Percentiles rank a stretch among this genome's conserved stretches.
Evolutionary conservation across 2,797 vertebrate genomes (phyloP).

Genomic region (Acanthopagrus latus): DNA sequence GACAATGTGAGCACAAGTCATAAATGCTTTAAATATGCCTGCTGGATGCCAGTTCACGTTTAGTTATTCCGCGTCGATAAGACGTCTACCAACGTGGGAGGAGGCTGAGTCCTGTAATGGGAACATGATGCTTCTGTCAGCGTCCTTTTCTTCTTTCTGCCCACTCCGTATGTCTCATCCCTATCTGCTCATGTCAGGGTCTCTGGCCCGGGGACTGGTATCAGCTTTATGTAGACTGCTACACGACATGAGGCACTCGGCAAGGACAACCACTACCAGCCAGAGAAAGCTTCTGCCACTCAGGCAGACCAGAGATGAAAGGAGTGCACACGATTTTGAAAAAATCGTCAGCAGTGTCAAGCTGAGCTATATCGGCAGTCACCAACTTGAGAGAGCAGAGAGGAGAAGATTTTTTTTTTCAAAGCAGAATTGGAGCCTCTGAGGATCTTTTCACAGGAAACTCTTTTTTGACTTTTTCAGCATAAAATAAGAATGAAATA

Average conservation of each 20-base stretch:
- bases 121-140: conserved; percentile 61
- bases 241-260: conserved; percentile 35
- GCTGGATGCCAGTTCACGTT: conserved; percentile 32
- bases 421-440: conserved; percentile 18
- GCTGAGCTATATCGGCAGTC: conserved; percentile 11
- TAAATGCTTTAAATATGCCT: conserved; percentile 36
- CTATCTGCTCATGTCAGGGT: conserved; percentile 58
- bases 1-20: conserved; percentile 19
- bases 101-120: conserved; percentile 44
- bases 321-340: conserved; percentile 29
- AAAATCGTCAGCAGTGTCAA: conserved; percentile 32
- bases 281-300: conserved; percentile 44
- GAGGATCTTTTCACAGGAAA: conserved; percentile 9
- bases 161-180: conserved; percentile 55
- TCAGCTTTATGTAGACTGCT: conserved; percentile 45
- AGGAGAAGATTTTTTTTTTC: conserved; percentile 19
- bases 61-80: conserved; percentile 36
- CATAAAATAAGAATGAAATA: conserved; percentile 25
- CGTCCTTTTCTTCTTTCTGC: conserved; percentile 60
- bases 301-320: conserved; percentile 52
- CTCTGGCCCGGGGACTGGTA: conserved; percentile 51
- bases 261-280: conserved; percentile 56
- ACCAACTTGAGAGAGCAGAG: conserved; percentile 19
- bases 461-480: conserved; percentile 30
- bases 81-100: conserved; percentile 41